Conservation (phyloP, 2,113 vertebrate genomes). For the Macaca nemestrina region DNA sequence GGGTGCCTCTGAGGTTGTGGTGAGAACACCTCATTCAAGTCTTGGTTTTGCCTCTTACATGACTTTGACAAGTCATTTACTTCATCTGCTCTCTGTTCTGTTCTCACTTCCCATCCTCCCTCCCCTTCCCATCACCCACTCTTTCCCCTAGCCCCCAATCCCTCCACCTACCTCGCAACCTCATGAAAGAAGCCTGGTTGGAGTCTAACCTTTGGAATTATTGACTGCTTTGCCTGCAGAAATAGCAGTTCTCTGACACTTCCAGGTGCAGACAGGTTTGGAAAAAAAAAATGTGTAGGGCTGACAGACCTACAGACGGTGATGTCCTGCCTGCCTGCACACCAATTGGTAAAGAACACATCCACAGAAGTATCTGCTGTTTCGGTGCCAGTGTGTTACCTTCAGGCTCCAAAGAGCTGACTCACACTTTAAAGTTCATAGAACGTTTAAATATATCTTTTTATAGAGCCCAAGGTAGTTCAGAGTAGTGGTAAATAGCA, state of each 20-base stretch:
- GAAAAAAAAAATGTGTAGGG: neutral
- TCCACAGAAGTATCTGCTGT: neutral
- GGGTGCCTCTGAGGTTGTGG: neutral
- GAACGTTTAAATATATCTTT: neutral
- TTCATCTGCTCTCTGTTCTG: neutral
- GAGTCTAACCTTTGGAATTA: neutral
- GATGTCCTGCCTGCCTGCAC: neutral
- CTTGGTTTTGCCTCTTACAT: neutral
- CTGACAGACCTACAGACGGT: neutral
- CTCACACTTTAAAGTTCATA: neutral
- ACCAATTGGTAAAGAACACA: neutral
- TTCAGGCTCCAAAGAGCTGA: neutral
- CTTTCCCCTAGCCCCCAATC: too few species aligned
- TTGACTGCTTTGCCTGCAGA: neutral
- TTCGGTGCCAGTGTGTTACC: neutral
- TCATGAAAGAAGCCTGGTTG: neutral
- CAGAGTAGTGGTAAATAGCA: neutral
- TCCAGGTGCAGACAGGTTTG: neutral
- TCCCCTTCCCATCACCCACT: accelerated
- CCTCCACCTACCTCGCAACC: too few species aligned
- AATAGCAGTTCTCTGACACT: neutral
- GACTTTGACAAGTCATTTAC: neutral
- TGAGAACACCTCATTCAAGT: neutral
- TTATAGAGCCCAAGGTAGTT: neutral
- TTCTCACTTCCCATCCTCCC: neutral